phyloP scores from a whole-genome alignment of 2,113 vertebrate genomes.

The Megaceryle maxima region DNA sequence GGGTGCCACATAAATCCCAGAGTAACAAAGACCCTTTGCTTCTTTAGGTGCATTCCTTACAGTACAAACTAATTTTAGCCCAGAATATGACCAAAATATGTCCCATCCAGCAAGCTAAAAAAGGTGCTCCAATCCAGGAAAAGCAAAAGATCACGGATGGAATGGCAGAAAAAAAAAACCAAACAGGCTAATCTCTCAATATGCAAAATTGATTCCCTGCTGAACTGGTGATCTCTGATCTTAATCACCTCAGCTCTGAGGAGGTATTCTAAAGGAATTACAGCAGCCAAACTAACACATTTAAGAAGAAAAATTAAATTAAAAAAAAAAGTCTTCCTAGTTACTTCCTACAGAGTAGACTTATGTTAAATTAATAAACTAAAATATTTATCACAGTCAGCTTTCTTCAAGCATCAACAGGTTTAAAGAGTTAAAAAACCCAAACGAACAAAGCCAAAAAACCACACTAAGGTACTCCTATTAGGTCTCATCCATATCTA shows the following conservation, averaged over 20 bases:
- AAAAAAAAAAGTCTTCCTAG: neutral
- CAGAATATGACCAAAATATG: neutral
- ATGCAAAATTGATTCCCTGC: conserved; percentile 38
- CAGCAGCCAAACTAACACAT: neutral
- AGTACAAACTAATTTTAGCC: neutral
- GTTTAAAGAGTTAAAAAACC: neutral
- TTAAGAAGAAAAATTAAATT: neutral
- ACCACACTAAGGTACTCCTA: accelerated
- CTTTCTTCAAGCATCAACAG: neutral
- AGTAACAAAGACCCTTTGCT: neutral
- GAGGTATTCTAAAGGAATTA: neutral
- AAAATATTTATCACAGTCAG: conserved; percentile 13
- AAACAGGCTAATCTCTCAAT: conserved; percentile 49
- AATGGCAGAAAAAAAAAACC: conserved; percentile 10
- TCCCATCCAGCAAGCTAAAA: neutral
- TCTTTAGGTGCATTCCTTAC: neutral
- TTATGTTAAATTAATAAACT: neutral
- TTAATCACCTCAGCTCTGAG: conserved; percentile 19
- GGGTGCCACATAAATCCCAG: neutral
- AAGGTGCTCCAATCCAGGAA: neutral
- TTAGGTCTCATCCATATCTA: neutral
- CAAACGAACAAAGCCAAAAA: neutral
- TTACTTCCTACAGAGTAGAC: neutral
- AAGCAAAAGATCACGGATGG: conserved; percentile 13
- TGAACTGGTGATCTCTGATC: conserved; percentile 50